These are phyloP conservation scores for Drosophila mauritiana DNA, from an alignment of 1,140 invertebrate genomes.

Conservation along the genomic window DNA sequence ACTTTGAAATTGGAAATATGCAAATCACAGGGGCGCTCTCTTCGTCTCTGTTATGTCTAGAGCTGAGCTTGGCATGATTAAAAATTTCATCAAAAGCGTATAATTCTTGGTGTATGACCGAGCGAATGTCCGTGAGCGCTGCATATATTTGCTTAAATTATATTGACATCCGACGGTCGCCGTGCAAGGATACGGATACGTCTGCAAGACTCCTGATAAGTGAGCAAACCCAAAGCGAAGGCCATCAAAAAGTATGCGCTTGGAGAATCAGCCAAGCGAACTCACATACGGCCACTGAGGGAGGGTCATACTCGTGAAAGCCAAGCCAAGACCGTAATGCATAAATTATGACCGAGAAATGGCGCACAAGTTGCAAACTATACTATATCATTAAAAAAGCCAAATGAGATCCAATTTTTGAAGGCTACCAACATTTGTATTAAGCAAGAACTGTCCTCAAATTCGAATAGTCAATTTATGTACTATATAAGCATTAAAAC, in stretches of 20 bases:
- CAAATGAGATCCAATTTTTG: constrained; percentile 34
- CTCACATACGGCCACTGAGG: not conserved
- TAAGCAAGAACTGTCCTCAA: too few relatives aligned
- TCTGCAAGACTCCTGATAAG: constrained; percentile 73
- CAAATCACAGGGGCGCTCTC: constrained; percentile 52
- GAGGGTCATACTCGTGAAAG: constrained; percentile 47
- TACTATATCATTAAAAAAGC: constrained; percentile 9
- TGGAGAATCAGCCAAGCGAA: constrained; percentile 31
- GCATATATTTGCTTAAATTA: constrained; percentile 80
- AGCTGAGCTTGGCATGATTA: constrained; percentile 70
- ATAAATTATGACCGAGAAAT: constrained; percentile 67
- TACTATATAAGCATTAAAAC: too few relatives aligned
- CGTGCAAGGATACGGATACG: constrained; percentile 55
- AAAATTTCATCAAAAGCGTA: constrained; percentile 62
- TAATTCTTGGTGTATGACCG: constrained; percentile 11
- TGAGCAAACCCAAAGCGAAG: constrained; percentile 54
- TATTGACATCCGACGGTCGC: constrained; percentile 68
- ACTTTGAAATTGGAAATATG: constrained; percentile 83
- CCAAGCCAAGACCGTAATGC: constrained; percentile 57
- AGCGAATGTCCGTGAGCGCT: constrained; percentile 36
- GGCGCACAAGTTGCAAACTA: constrained; percentile 30
- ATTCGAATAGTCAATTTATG: too few relatives aligned
- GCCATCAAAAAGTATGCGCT: constrained; percentile 50
- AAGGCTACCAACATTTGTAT: too few relatives aligned
- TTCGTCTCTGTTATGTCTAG: constrained; percentile 23